phyloP scores from a whole-genome alignment of 2,888 invertebrate species.

The Caenorhabditis panamensis region DNA sequence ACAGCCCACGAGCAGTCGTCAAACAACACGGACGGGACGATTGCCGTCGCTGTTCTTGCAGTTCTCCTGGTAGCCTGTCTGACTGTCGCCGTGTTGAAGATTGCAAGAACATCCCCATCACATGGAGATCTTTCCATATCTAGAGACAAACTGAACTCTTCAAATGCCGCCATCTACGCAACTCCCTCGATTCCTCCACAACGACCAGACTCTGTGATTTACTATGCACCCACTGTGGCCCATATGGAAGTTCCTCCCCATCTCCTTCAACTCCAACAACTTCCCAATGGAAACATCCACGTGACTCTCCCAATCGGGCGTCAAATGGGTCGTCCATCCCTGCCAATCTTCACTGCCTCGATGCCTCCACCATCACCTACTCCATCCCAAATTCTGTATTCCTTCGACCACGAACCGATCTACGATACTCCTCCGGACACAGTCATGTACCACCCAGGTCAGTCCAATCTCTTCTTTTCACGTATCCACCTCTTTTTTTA shows the following conservation, averaged over 20 bases:
- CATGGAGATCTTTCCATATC: slow-evolving; percentile 52
- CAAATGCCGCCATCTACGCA: slow-evolving; percentile 70
- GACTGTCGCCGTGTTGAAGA: slow-evolving; percentile 64
- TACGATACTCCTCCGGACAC: slow-evolving; percentile 76
- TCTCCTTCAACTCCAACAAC: slow-evolving; percentile 73
- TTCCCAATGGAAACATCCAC: slow-evolving; percentile 78
- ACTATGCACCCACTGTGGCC: slow-evolving; percentile 69
- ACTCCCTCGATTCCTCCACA: slow-evolving; percentile 66
- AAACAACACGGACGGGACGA: slow-evolving; percentile 57
- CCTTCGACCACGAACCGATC: slow-evolving; percentile 78
- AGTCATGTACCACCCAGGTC: slow-evolving; percentile 35
- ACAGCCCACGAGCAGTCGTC: slow-evolving; percentile 38
- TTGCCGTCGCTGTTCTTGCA: slow-evolving; percentile 66
- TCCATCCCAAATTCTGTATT: slow-evolving; percentile 74
- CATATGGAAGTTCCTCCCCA: slow-evolving; percentile 75
- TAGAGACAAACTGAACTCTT: slow-evolving; percentile 56
- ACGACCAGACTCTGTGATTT: slow-evolving; percentile 69
- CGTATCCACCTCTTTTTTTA: slow-evolving; percentile 10
- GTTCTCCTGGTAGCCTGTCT: slow-evolving; percentile 68
- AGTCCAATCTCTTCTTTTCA: not conserved
- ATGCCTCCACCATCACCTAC: slow-evolving; percentile 70
- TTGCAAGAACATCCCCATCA: slow-evolving; percentile 42
- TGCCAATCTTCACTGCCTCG: slow-evolving; percentile 65
- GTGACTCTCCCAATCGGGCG: slow-evolving; percentile 74
- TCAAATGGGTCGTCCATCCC: slow-evolving; percentile 64